Base-by-base conservation (phyloP, 2,113 vertebrate genomes). In the Lota lota region DNA sequence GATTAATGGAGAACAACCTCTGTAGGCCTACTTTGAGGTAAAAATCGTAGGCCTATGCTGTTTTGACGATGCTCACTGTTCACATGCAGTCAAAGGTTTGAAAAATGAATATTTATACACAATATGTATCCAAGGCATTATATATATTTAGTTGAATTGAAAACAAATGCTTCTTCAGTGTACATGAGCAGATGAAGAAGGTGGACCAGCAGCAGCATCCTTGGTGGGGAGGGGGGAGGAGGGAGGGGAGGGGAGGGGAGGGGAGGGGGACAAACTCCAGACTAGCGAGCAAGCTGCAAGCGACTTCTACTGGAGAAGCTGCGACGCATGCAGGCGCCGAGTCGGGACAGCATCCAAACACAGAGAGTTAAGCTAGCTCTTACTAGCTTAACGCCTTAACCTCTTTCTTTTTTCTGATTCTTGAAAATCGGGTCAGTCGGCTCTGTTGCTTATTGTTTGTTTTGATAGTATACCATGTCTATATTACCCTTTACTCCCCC, bases 401-500 rank as follows among this genome's bases (percentile, higher is more conserved):
- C 5, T 59, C n/a, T 59, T 15, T 53, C 50, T 3, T 12, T 53
- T 53, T 15, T 53, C 50, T 17, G 6, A 2, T 10, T 47, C 40
- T 47, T 18, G 16, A 10, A 17, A 14, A 56, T 7, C 12, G 40
- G 2, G 40, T 2, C 4, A 56, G 53, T 18, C 53, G 2, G 6
- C 28, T 28, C 28, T 28, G 28, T 28, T 3, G 28, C 28, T 28
- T 5, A 5, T 28, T 5, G 28, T 58, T 28, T 5, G 28, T 58
- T 68, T 19, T 19, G 64, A 22, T 28, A 36, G 54, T 56, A 11
- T 24, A 86, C 80, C 63, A 99, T 98, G 96, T 98, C 97, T 79
- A 99, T 98, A 88, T 91, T 99, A 81, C 97, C 96, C 68, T 98
- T 99, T 89, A 99, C 96, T 53, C 96, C 96, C 68, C 96, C 97